A percentile compares a stretch with the other conserved stretches of the same genome.
These are phyloP conservation scores for Drosophila pseudoananassae DNA, from an alignment of 1,140 invertebrate genomes.

Conservation along the genomic window DNA sequence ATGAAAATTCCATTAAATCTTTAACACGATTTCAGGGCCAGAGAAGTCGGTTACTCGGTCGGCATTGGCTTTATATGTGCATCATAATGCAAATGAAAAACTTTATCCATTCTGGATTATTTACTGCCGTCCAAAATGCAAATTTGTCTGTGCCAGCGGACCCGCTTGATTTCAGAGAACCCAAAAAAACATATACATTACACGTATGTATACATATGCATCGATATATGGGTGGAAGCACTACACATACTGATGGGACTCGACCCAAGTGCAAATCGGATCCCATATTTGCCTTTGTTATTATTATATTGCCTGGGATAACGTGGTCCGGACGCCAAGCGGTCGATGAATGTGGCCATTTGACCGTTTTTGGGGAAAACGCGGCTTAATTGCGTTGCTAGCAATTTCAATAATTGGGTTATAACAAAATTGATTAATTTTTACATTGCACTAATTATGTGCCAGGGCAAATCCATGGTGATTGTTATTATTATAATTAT, in stretches of 20 bases:
- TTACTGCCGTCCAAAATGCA: conserved; percentile 43
- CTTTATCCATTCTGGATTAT: conserved; percentile 47
- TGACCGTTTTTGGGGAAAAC: conserved; percentile 22
- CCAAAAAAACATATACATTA: not conserved
- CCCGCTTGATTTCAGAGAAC: conserved; percentile 2
- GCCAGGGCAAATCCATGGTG: conserved; percentile 23
- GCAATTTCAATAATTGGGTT: conserved; percentile 68
- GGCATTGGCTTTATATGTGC: conserved; percentile 16
- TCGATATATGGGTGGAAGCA: conserved; percentile 3
- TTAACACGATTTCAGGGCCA: conserved; percentile 28
- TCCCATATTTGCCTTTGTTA: conserved; percentile 67
- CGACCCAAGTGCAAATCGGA: conserved; percentile 55
- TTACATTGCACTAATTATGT: conserved; percentile 61
- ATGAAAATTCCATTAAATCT: conserved; percentile 13
- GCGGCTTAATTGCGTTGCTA: conserved; percentile 47
- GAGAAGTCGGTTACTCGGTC: conserved; percentile 37
- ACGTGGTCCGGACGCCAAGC: conserved; percentile 36
- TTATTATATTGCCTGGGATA: conserved; percentile 63
- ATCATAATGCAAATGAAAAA: conserved; percentile 50
- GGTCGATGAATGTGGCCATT: conserved; percentile 29
- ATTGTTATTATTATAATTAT: conserved; percentile 60
- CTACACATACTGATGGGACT: not conserved
- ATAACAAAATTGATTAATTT: conserved; percentile 67
- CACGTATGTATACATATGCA: not conserved
- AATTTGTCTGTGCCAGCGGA: conserved; percentile 32